Conservation (phyloP, 2,797 vertebrate species). For the Anabas testudineus region DNA sequence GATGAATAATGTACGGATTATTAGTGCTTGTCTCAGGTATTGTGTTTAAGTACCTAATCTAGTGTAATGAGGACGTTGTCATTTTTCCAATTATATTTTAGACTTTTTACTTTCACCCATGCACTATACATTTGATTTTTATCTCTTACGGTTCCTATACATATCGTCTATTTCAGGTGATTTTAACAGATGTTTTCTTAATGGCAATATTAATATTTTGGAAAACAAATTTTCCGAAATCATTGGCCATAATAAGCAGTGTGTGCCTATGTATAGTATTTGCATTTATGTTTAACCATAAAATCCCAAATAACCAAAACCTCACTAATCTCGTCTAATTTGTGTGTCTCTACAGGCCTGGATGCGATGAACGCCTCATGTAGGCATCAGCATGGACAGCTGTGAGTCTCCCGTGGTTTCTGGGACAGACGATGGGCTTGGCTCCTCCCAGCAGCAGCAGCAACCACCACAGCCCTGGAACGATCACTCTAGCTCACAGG, state of each 20-base stretch:
- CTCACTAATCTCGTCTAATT: conserved; percentile 46
- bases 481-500: conserved; percentile 86
- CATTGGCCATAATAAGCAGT: conserved; percentile 28
- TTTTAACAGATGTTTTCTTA: conserved; percentile 53
- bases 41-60: conserved; percentile 89
- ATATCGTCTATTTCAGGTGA: conserved; percentile 46
- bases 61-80: conserved; percentile 85
- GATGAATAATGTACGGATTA: conserved; percentile 85
- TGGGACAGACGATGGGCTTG: conserved; percentile 99
- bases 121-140: conserved; percentile 74
- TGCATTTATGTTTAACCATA: conserved; percentile 19
- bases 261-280: background rate
- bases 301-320: conserved; percentile 58
- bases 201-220: conserved; percentile 37
- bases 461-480: conserved; percentile 91
- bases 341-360: conserved; percentile 87
- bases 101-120: conserved; percentile 77
- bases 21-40: conserved; percentile 87
- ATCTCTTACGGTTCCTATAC: conserved; percentile 47
- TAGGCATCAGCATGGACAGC: conserved; percentile 99
- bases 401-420: conserved; percentile 99
- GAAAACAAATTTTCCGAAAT: conserved; percentile 38
- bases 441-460: conserved; percentile 93
- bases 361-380: conserved; percentile 99
- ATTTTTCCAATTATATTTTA: conserved; percentile 84